Conservation (phyloP, 2,888 invertebrate species). For the Andrena marginata region DNA sequence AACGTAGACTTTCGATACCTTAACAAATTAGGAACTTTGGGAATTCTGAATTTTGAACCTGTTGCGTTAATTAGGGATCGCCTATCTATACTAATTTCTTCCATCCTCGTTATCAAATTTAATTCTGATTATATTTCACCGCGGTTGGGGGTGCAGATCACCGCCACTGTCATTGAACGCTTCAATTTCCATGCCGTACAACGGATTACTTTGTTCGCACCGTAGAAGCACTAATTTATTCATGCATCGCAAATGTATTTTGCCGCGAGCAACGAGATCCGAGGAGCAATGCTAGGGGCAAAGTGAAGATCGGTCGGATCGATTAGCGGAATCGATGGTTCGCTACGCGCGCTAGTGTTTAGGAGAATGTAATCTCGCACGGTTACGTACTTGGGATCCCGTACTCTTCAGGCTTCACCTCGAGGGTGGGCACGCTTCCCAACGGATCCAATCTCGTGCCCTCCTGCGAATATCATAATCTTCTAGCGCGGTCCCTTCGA, state of each 20-base stretch:
- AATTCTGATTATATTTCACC: neutral
- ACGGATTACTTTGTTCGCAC: neutral
- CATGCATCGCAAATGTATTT: neutral
- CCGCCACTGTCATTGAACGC: no score
- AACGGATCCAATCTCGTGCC: constrained; percentile 24
- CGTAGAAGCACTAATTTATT: neutral
- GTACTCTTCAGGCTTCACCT: constrained; percentile 14
- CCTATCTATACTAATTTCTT: constrained; percentile 46
- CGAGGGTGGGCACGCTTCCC: constrained; percentile 21
- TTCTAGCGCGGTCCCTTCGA: constrained; percentile 22
- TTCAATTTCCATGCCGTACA: neutral
- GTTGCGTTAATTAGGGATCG: constrained; percentile 57
- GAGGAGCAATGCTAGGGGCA: no score
- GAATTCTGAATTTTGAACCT: constrained; percentile 60
- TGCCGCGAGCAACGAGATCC: no score
- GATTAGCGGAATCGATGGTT: neutral
- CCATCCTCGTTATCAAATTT: constrained; percentile 14
- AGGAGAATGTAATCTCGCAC: neutral
- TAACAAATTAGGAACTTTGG: constrained; percentile 27
- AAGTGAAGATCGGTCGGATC: neutral
- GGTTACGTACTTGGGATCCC: constrained; percentile 57
- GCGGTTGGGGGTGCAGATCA: neutral
- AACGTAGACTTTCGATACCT: constrained; percentile 11
- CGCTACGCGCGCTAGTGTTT: neutral
- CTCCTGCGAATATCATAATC: constrained; percentile 53